Evolutionary conservation across 2,797 vertebrate genomes (phyloP).

Genomic region (Danio aesculapii): DNA sequence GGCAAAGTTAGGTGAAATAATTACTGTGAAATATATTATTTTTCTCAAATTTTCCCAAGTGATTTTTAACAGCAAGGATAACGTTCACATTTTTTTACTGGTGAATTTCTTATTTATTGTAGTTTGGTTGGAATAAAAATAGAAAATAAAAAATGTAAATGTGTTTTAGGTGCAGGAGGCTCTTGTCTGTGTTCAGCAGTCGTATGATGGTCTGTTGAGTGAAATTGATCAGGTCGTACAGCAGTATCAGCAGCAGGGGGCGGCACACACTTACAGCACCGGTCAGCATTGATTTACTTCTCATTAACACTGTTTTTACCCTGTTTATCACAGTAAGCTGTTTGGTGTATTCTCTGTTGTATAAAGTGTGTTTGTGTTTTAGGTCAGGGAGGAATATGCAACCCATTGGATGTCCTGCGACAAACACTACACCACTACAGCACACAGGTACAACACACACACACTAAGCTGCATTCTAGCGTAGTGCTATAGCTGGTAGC

Average conservation of each 20-base stretch:
- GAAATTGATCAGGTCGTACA: conserved; percentile 46
- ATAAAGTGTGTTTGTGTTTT: neutral
- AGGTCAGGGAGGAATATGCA: conserved; percentile 26
- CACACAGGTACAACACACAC: conserved; percentile 48
- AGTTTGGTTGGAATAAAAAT: no score
- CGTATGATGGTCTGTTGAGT: conserved; percentile 24
- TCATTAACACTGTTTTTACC: neutral
- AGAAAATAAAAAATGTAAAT: neutral
- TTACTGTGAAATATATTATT: no score
- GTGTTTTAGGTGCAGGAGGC: conserved; percentile 65
- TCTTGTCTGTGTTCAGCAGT: conserved; percentile 80
- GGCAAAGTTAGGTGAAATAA: no score
- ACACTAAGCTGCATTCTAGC: neutral
- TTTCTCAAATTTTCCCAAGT: no score
- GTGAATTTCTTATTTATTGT: no score
- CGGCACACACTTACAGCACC: conserved; percentile 61
- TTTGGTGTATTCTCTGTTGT: neutral
- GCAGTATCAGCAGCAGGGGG: conserved; percentile 61
- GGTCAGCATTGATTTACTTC: conserved; percentile 14
- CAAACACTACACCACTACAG: conserved; percentile 42
- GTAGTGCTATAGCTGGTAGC: neutral
- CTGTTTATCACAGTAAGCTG: neutral
- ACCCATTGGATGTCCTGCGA: conserved; percentile 40
- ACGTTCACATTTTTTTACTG: no score
- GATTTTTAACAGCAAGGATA: no score